Evolutionary conservation across 2,797 vertebrate species (phyloP), one percentile per base, ranked within the genome.

Genomic region (Anisognathus igniventris): DNA sequence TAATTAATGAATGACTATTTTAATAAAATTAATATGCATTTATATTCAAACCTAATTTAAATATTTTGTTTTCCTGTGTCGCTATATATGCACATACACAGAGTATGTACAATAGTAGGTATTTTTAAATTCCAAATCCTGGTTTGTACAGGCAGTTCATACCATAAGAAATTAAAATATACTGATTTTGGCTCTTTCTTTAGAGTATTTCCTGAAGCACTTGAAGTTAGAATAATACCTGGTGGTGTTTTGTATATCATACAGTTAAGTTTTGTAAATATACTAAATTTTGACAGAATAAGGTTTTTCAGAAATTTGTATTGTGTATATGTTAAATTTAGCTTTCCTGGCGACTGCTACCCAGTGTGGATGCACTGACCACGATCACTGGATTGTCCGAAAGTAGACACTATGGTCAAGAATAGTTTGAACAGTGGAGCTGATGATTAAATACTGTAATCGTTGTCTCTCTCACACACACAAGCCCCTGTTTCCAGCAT

Each of bases 401-500:
- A 95, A 71, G 84, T 88, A 81, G 62, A 51, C 65, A 61, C 83
- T 48, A 35, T 48, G 68, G 79, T 86, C 54, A 65, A 45, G 73
- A 83, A 74, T 25, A 92, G 65, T 30, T 78, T 85, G 68, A 74
- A 68, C 0, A 6, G 68, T 74, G 83, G 65, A 80, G 93, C 58
- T 72, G 57, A 14, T 94, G 72, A 83, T 77, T 65, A 85, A 93
- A 95, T 96, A 82, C 82, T 93, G 80, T 92, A 76, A 79, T 91
- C 80, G 91, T 92, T 96, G 95, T 96, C 24, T 95, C 33, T 95
- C 27, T 44, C 75, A 7, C 73, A 94, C 89, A 97, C 96, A 96
- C 93, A 90, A 42, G 83, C 61, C 81, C 79, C 93, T 92, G 83
- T 96, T 92, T 96, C 81, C 84, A 90, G 71, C 87, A 87, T 73